These are phyloP conservation scores for Scomber colias DNA, from an alignment of 2,113 vertebrate species.

Conservation along the genomic window DNA sequence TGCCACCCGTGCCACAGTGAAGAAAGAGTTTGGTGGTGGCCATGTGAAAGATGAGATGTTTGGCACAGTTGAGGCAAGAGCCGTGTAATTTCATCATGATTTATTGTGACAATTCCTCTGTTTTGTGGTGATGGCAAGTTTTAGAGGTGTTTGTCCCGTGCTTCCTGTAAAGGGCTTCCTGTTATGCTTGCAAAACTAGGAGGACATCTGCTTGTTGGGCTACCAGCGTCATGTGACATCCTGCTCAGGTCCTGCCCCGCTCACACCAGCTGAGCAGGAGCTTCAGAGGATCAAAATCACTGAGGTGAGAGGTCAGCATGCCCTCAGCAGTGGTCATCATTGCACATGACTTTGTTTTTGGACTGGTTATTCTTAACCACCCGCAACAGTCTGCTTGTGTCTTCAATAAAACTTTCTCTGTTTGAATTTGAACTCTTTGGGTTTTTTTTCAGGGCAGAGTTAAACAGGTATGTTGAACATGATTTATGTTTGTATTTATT, in stretches of 20 bases:
- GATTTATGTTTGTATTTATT: background rate
- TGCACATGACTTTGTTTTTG: constrained; percentile 23
- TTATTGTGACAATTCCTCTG: background rate
- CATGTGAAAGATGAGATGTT: constrained; percentile 98
- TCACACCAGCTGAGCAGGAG: constrained; percentile 95
- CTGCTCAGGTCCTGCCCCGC: constrained; percentile 90
- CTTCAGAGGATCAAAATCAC: constrained; percentile 97
- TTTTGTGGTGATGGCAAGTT: background rate
- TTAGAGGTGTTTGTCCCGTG: background rate
- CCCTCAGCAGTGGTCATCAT: background rate
- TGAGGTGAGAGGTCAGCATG: constrained; percentile 86
- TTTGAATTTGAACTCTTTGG: constrained; percentile 23
- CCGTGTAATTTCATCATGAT: background rate
- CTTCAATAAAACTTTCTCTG: background rate
- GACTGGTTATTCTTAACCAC: constrained; percentile 8
- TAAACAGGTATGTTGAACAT: constrained; percentile 77
- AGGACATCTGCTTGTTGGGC: constrained; percentile 93
- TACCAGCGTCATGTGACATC: constrained; percentile 93
- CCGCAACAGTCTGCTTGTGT: background rate
- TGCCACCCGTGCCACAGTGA: constrained; percentile 95
- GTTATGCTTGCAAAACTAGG: constrained; percentile 81
- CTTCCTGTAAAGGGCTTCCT: constrained; percentile 24
- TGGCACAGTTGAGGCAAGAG: constrained; percentile 92
- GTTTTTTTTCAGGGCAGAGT: constrained; percentile 77
- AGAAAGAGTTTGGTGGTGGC: constrained; percentile 98